A percentile compares a stretch with the other conserved stretches of the same genome.
phyloP scores from a whole-genome alignment of 2,113 vertebrate species.

The Polyodon spathula region DNA sequence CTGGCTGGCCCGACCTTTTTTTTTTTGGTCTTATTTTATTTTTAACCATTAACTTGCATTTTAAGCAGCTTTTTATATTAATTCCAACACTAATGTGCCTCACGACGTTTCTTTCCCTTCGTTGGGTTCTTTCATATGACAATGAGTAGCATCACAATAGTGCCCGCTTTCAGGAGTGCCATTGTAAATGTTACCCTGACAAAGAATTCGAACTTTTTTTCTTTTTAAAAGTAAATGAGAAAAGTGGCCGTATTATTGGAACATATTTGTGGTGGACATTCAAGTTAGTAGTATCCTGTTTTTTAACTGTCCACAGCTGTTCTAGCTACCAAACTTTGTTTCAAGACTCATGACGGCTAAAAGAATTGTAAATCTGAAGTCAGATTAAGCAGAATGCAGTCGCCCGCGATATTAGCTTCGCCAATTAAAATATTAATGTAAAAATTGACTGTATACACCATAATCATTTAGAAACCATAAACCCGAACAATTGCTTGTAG shows the following conservation, averaged over 20 bases:
- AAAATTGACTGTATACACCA: too few relatives aligned
- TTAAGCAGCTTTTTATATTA: neutral
- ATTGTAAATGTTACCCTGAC: neutral
- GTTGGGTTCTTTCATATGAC: neutral
- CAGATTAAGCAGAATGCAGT: too few relatives aligned
- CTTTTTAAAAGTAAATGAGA: too few relatives aligned
- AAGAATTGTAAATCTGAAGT: too few relatives aligned
- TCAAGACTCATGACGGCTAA: too few relatives aligned
- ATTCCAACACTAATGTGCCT: neutral
- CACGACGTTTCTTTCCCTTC: neutral
- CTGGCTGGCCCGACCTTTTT: neutral
- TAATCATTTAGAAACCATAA: too few relatives aligned
- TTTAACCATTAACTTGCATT: neutral
- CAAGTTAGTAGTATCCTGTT: too few relatives aligned
- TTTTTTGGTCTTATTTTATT: neutral
- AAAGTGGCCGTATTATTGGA: neutral
- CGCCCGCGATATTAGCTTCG: too few relatives aligned
- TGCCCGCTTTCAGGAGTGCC: neutral
- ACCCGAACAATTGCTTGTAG: too few relatives aligned
- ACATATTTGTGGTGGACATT: neutral
- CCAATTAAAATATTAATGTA: too few relatives aligned
- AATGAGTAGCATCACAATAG: slow-evolving; percentile 2
- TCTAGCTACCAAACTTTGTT: too few relatives aligned
- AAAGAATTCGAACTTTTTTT: neutral
- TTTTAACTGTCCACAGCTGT: too few relatives aligned